These are phyloP conservation scores for Cheirogaleus medius DNA, from an alignment of 2,113 vertebrate species.

Conservation along the genomic window DNA sequence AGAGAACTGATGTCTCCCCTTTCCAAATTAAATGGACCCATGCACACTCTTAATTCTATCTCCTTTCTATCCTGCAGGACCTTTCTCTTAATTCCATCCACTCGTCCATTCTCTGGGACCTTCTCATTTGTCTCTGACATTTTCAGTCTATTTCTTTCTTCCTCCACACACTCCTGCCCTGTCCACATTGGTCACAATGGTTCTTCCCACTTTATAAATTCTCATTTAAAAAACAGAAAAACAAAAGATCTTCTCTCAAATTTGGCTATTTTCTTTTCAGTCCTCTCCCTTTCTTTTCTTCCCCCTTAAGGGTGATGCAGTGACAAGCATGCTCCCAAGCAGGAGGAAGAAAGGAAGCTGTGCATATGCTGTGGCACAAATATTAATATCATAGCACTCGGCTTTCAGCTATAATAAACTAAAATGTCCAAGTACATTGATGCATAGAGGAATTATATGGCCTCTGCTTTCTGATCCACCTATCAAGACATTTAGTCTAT, in stretches of 20 bases:
- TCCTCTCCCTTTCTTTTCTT: neutral
- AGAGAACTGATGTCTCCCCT: neutral
- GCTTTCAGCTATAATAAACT: neutral
- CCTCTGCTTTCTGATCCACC: neutral
- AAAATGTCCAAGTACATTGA: neutral
- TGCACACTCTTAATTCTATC: neutral
- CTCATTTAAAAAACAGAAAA: neutral
- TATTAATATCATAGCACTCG: fast-evolving
- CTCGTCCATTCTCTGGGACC: neutral
- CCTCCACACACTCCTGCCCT: neutral
- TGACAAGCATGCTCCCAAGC: neutral
- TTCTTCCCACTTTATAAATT: neutral
- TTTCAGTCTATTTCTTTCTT: neutral
- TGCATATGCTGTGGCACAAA: neutral
- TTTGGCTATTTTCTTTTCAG: neutral
- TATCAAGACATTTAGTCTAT: neutral
- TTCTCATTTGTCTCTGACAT: neutral
- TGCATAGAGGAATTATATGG: neutral
- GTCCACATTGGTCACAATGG: neutral
- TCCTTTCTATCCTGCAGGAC: neutral
- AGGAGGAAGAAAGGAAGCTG: neutral
- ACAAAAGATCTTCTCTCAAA: neutral
- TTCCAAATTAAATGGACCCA: neutral
- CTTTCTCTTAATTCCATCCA: neutral
- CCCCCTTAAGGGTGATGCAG: fast-evolving